Percentiles rank a stretch among this genome's conserved stretches.
Evolutionary conservation across 2,113 vertebrate genomes (phyloP).

Genomic region (Phoxinus phoxinus): DNA sequence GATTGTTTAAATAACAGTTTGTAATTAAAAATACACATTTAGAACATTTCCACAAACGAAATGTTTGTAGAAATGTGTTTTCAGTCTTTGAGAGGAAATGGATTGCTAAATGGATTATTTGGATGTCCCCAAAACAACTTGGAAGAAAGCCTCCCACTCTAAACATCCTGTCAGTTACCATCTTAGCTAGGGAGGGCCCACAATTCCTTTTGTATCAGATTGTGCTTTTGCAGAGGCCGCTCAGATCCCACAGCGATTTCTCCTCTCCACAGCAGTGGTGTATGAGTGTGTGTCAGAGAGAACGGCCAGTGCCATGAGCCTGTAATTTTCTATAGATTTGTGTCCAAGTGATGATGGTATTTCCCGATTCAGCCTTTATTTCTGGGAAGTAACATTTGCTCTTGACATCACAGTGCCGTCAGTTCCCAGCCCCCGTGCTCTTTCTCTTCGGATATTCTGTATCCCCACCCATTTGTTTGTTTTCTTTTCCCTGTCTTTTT

Average conservation of each 20-base stretch:
- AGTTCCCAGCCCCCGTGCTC: slow-evolving; percentile 40
- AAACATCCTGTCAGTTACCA: slow-evolving; percentile 69
- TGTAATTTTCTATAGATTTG: slow-evolving; percentile 67
- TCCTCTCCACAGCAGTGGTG: neutral
- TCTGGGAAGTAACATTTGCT: slow-evolving; percentile 65
- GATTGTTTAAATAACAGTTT: neutral
- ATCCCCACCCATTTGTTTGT: slow-evolving; percentile 48
- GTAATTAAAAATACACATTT: neutral
- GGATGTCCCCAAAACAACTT: slow-evolving; percentile 59
- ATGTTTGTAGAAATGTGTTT: slow-evolving; percentile 47
- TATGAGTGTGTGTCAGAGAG: slow-evolving; percentile 57
- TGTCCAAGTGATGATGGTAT: slow-evolving; percentile 63
- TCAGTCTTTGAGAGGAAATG: slow-evolving; percentile 63
- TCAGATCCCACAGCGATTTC: slow-evolving; percentile 43
- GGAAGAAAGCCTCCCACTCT: slow-evolving; percentile 55
- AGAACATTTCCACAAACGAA: neutral
- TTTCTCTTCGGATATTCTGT: slow-evolving; percentile 45
- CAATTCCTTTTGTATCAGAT: slow-evolving; percentile 55
- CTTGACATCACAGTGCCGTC: slow-evolving; percentile 64
- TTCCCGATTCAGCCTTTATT: slow-evolving; percentile 69
- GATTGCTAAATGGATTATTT: slow-evolving; percentile 70
- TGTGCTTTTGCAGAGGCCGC: slow-evolving; percentile 61
- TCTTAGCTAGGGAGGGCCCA: slow-evolving; percentile 57
- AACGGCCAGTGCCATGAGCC: slow-evolving; percentile 54
- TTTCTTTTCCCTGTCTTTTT: neutral